phyloP scores from a whole-genome alignment of 2,113 vertebrate genomes.

The Apteryx owenii region DNA sequence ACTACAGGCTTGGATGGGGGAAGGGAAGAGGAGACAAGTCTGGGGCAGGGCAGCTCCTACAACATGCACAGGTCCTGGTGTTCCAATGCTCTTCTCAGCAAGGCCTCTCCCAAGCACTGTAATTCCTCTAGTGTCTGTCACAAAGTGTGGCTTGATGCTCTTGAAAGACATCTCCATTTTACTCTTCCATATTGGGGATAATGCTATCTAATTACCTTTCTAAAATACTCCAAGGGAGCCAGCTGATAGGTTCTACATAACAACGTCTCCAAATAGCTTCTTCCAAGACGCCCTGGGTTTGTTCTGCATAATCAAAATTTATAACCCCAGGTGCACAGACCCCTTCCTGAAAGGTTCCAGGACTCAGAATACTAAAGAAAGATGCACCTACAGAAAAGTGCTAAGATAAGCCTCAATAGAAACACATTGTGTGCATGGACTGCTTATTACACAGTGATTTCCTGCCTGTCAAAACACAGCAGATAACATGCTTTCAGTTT shows the following conservation, averaged over 20 bases:
- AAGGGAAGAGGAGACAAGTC: not conserved
- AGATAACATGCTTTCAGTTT: not conserved
- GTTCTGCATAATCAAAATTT: not conserved
- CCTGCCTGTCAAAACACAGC: not conserved
- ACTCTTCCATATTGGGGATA: not conserved
- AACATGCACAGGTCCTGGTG: not conserved
- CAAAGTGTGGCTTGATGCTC: not conserved
- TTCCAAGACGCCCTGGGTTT: not conserved
- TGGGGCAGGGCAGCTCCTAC: not conserved
- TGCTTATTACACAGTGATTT: not conserved
- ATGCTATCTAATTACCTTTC: not conserved
- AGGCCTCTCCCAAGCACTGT: not conserved
- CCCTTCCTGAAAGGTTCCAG: not conserved
- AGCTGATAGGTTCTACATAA: not conserved
- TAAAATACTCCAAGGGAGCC: not conserved
- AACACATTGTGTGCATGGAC: rapidly evolving
- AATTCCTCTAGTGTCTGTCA: not conserved
- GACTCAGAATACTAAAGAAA: not conserved
- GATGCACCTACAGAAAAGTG: not conserved
- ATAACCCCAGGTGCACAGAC: not conserved
- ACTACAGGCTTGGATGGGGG: not conserved
- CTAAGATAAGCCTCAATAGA: not conserved
- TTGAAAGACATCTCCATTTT: not conserved
- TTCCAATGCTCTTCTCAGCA: not conserved
- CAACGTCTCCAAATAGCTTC: not conserved